A percentile compares a stretch with the other conserved stretches of the same genome.
phyloP scores from a whole-genome alignment of 2,888 invertebrate genomes.

The Diarsia mendica region DNA sequence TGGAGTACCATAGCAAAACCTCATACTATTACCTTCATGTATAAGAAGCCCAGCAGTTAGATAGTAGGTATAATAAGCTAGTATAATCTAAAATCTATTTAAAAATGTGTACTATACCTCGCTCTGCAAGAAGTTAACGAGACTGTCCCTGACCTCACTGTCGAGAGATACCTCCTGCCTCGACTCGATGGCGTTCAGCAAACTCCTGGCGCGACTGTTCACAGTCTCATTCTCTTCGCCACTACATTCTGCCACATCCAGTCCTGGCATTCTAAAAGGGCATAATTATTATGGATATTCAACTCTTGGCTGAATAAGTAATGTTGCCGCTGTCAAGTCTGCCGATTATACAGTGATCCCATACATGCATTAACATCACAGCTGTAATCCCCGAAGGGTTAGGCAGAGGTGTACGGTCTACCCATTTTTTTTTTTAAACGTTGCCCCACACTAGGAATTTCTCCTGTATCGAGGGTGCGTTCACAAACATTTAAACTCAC shows the following conservation, averaged over 20 bases:
- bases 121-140: conserved; percentile 78
- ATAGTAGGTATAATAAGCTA: not conserved
- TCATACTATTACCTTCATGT: not conserved
- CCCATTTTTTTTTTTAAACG: too few relatives aligned
- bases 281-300: not conserved
- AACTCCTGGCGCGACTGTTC: conserved; percentile 71
- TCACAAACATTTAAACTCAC: too few relatives aligned
- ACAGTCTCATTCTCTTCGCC: conserved; percentile 30
- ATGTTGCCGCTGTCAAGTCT: not conserved
- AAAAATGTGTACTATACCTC: conserved; percentile 68
- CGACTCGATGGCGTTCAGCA: conserved; percentile 77
- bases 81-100: not conserved
- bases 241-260: conserved; percentile 25
- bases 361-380: too few relatives aligned
- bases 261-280: conserved; percentile 53
- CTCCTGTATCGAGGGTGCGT: too few relatives aligned
- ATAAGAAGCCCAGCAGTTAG: not conserved
- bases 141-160: conserved; percentile 71
- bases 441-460: too few relatives aligned
- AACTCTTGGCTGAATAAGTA: not conserved
- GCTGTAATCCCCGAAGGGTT: too few relatives aligned
- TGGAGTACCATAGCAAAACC: not conserved
- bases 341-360: not conserved
- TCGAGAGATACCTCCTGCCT: conserved; percentile 71
- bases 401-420: too few relatives aligned